Evolutionary conservation across 2,888 invertebrate genomes (phyloP).

Genomic region (Choreutis nemorana): DNA sequence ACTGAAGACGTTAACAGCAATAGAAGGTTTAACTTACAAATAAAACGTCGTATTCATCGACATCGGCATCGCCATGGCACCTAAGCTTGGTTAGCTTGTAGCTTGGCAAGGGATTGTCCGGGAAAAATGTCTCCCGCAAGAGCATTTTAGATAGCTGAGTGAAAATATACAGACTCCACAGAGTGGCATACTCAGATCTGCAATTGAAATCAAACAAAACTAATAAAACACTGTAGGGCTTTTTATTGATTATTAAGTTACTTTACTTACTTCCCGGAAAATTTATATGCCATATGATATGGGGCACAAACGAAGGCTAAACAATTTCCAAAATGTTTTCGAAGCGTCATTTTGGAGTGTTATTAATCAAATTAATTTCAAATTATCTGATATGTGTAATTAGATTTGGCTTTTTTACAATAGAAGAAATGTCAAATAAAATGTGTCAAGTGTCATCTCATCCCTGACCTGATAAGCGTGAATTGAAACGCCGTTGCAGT

Average conservation of each 20-base stretch:
- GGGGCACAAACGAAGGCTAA: conserved; percentile 92
- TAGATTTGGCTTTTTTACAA: too few species aligned
- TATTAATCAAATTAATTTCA: too few species aligned
- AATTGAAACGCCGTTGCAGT: too few species aligned
- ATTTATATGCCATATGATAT: conserved; percentile 95
- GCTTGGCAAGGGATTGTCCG: too few species aligned
- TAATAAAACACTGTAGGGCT: not conserved
- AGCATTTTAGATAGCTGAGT: conserved; percentile 98
- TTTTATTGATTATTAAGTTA: conserved; percentile 13
- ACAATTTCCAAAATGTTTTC: conserved; percentile 97
- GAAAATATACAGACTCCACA: conserved; percentile 92
- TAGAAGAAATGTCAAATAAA: too few species aligned
- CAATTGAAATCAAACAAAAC: too few species aligned
- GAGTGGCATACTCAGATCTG: conserved; percentile 97
- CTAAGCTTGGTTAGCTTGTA: too few species aligned
- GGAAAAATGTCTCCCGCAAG: conserved; percentile 96
- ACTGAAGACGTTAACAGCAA: too few species aligned
- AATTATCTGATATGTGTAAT: too few species aligned
- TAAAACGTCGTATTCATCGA: conserved; percentile 47
- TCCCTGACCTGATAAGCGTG: too few species aligned
- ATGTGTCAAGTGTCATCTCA: too few species aligned
- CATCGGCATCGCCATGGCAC: conserved; percentile 66
- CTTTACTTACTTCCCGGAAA: conserved; percentile 89
- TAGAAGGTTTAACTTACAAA: too few species aligned
- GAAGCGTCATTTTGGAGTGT: conserved; percentile 94